Conservation (phyloP, 1,140 invertebrate genomes). For the Drosophila nigromelanica region DNA sequence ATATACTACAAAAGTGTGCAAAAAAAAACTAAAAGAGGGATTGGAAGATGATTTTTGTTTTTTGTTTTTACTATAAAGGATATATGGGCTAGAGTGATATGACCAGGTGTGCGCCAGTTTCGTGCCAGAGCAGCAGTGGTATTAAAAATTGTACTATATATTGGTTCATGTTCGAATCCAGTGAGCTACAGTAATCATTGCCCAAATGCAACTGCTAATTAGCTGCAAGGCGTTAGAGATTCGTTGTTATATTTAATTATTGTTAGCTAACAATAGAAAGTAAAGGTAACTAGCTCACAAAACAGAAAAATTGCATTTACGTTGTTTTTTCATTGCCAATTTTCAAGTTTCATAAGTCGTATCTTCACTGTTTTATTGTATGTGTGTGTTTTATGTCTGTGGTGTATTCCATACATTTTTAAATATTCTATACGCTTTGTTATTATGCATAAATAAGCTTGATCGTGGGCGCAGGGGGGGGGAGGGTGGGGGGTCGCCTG, state of each 20-base stretch:
- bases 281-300: too few relatives aligned
- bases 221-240: background rate
- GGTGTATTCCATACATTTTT: slow-evolving; percentile 51
- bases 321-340: background rate
- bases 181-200: slow-evolving; percentile 35
- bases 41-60: slow-evolving; percentile 2
- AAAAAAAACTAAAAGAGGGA: background rate
- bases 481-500: too few relatives aligned
- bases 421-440: slow-evolving; percentile 62
- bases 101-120: slow-evolving; percentile 59
- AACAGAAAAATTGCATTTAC: too few relatives aligned
- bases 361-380: slow-evolving; percentile 1
- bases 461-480: background rate
- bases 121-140: slow-evolving; percentile 52
- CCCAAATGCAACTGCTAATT: slow-evolving; percentile 1
- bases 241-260: background rate
- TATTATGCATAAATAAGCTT: slow-evolving; percentile 65
- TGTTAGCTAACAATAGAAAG: background rate
- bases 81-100: slow-evolving; percentile 13
- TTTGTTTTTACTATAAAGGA: background rate
- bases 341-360: background rate
- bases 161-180: slow-evolving; percentile 22
- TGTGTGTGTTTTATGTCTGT: background rate
- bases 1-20: slow-evolving; percentile 40
- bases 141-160: slow-evolving; percentile 60